Conservation (phyloP, 1,140 invertebrate genomes). For the Cydia strobilella region DNA sequence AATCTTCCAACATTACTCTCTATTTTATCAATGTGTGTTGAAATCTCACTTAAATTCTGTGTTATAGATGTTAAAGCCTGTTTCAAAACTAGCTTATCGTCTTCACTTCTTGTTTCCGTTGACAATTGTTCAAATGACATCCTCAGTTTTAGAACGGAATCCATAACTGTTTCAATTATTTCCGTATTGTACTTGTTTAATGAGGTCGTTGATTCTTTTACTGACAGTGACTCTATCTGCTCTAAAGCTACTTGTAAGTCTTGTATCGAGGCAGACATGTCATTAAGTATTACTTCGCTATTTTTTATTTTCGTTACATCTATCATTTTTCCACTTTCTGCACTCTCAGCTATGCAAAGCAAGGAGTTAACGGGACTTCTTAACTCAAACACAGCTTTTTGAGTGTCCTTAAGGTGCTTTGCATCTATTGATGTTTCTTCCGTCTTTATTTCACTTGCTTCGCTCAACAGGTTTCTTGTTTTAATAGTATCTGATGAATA, state of each 20-base stretch:
- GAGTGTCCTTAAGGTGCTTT: conserved; percentile 76
- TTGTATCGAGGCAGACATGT: conserved; percentile 80
- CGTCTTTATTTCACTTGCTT: conserved; percentile 77
- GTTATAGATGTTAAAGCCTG: conserved; percentile 57
- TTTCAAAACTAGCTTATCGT: conserved; percentile 50
- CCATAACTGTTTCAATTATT: conserved; percentile 70
- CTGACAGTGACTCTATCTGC: conserved; percentile 68
- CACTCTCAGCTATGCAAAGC: conserved; percentile 58
- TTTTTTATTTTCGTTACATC: conserved; percentile 49
- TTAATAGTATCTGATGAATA: conserved; percentile 79
- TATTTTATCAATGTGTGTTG: conserved; percentile 52
- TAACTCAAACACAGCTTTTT: conserved; percentile 75
- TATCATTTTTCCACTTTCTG: conserved; percentile 47
- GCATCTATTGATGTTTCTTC: conserved; percentile 68
- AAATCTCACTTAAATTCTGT: conserved; percentile 61
- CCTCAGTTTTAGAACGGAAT: conserved; percentile 64
- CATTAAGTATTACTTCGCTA: conserved; percentile 66
- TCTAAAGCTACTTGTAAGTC: conserved; percentile 77
- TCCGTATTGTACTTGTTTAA: conserved; percentile 66
- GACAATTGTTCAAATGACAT: conserved; percentile 67
- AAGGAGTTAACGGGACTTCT: conserved; percentile 67
- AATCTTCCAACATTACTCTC: conserved; percentile 61
- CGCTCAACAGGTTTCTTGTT: conserved; percentile 73
- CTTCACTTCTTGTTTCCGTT: conserved; percentile 48
- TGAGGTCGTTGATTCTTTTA: conserved; percentile 58